Percentiles rank a stretch among this genome's conserved stretches.
These are phyloP conservation scores for Entelurus aequoreus DNA, from an alignment of 2,113 vertebrate species.

Conservation along the genomic window DNA sequence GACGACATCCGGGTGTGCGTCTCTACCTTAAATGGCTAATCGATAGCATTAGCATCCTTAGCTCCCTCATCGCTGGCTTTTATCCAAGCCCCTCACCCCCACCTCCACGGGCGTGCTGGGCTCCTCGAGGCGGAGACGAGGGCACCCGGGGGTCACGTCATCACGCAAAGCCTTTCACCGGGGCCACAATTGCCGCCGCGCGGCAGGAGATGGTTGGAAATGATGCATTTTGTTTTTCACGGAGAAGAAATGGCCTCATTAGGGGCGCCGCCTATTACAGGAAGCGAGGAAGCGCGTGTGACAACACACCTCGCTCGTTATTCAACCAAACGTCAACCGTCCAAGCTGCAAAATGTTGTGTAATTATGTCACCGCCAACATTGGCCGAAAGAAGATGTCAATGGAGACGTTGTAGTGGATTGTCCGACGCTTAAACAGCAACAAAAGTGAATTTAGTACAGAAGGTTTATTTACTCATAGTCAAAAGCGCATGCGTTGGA, in stretches of 20 bases:
- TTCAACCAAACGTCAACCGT: conserved; percentile 35
- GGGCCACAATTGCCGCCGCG: conserved; percentile 27
- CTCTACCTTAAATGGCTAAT: too few relatives aligned
- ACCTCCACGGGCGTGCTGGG: too few relatives aligned
- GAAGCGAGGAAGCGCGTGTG: neutral
- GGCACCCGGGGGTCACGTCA: conserved; percentile 43
- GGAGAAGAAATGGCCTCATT: conserved; percentile 50
- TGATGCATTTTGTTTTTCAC: conserved; percentile 33
- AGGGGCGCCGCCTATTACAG: conserved; percentile 44
- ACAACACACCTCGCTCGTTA: conserved; percentile 32
- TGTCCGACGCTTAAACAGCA: too few relatives aligned
- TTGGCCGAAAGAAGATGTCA: too few relatives aligned
- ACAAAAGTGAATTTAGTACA: too few relatives aligned
- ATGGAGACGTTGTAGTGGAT: too few relatives aligned
- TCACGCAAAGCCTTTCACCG: conserved; percentile 24
- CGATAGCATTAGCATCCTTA: too few relatives aligned
- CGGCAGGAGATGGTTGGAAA: conserved; percentile 46
- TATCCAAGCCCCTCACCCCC: too few relatives aligned
- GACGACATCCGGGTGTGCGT: conserved; percentile 1
- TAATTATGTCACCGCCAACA: conserved; percentile 18
- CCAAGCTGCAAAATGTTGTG: conserved; percentile 34
- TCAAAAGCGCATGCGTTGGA: too few relatives aligned
- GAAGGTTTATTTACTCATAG: too few relatives aligned
- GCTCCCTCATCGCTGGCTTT: too few relatives aligned
- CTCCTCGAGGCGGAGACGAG: neutral